A percentile compares a stretch with the other conserved stretches of the same genome.
phyloP scores from a whole-genome alignment of 2,113 vertebrate genomes.

The Ceuthmochares aereus region DNA sequence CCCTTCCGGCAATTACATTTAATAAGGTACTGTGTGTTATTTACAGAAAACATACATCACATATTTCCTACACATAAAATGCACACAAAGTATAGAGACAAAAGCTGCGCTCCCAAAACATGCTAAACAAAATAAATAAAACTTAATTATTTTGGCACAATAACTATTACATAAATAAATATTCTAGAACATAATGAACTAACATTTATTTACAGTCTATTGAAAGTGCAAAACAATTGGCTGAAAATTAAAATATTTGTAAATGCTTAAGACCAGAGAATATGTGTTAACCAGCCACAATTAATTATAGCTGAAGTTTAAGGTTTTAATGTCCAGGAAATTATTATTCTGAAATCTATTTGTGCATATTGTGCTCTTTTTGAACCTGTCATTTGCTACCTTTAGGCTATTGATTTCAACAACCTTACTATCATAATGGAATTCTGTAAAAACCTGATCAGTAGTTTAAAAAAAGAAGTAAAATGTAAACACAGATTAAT shows the following conservation, averaged over 20 bases:
- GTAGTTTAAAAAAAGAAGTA: slow-evolving; percentile 61
- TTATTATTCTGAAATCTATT: slow-evolving; percentile 72
- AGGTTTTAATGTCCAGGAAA: slow-evolving; percentile 76
- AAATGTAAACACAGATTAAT: slow-evolving; percentile 76
- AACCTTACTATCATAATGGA: slow-evolving; percentile 22
- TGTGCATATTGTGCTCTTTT: slow-evolving; percentile 83
- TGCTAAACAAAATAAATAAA: slow-evolving; percentile 85
- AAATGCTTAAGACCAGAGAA: slow-evolving; percentile 74
- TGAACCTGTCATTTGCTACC: slow-evolving; percentile 64
- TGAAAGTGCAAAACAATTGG: slow-evolving; percentile 80
- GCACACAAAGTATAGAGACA: slow-evolving; percentile 81
- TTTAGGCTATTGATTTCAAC: slow-evolving; percentile 61
- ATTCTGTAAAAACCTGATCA: slow-evolving; percentile 67
- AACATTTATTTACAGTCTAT: slow-evolving; percentile 81
- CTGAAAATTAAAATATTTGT: slow-evolving; percentile 74
- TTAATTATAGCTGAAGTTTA: slow-evolving; percentile 65
- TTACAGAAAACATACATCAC: slow-evolving; percentile 81
- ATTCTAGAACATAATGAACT: slow-evolving; percentile 77
- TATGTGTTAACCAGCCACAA: slow-evolving; percentile 60
- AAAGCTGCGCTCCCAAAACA: slow-evolving; percentile 72
- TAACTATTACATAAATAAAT: slow-evolving; percentile 79
- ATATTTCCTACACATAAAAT: slow-evolving; percentile 72
- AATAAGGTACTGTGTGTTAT: slow-evolving; percentile 81
- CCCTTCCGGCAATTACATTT: slow-evolving; percentile 76
- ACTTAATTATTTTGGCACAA: slow-evolving; percentile 83